Evolutionary conservation across 64 coral and sea anemone species (phyloP).

Genomic region (Cladopsammia gracilis): DNA sequence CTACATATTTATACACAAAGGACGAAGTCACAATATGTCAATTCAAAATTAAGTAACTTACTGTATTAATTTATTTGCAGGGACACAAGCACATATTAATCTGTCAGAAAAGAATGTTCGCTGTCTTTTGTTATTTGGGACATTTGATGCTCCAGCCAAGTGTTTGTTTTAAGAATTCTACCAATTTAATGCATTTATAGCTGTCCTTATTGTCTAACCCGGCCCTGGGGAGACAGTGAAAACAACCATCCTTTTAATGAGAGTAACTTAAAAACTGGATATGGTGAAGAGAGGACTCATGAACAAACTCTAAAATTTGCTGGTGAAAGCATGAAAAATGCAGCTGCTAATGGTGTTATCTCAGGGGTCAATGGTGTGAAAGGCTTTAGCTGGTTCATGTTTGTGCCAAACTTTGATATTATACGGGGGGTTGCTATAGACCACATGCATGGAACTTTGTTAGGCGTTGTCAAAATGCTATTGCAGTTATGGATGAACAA

Average conservation of each 20-base stretch:
- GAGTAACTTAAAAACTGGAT: conserved; percentile 5
- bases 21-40: no score
- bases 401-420: conserved; percentile 55
- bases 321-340: not conserved
- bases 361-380: conserved; percentile 4
- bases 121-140: conserved; percentile 7
- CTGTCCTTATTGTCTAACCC: conserved; percentile 15
- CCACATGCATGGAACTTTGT: conserved; percentile 38
- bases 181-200: conserved; percentile 44
- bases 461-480: conserved; percentile 55
- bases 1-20: no score
- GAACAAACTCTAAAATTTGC: conserved; percentile 12
- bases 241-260: conserved; percentile 43
- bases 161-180: conserved; percentile 24
- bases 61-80: no score
- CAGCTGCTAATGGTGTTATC: not conserved
- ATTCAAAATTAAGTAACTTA: no score
- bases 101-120: no score
- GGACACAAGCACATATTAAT: no score
- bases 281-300: conserved; percentile 20
- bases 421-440: conserved; percentile 50
- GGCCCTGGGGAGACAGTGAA: conserved; percentile 7
- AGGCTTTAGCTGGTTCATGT: conserved; percentile 31
- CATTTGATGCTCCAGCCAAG: conserved; percentile 50
- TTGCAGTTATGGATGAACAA: conserved; percentile 45